Evolutionary conservation across 2,888 invertebrate genomes (phyloP).

Genomic region (Dichetophora obliterata): DNA sequence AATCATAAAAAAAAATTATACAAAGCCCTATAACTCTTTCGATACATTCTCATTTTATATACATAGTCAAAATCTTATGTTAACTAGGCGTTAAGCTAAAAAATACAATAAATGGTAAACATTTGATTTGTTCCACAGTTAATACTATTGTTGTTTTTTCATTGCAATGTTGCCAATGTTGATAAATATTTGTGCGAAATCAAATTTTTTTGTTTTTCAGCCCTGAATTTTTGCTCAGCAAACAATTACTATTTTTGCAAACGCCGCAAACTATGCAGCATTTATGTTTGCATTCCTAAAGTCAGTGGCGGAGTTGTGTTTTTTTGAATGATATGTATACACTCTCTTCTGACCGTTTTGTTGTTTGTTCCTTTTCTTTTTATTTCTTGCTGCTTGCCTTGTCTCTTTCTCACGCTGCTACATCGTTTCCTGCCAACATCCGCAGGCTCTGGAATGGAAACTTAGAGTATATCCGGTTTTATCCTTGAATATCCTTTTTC

Average conservation of each 20-base stretch:
- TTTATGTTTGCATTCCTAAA: neutral
- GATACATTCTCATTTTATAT: too few relatives aligned
- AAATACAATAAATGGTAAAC: too few relatives aligned
- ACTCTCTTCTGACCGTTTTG: neutral
- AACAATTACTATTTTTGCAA: neutral
- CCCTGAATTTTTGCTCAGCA: neutral
- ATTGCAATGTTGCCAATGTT: conserved; percentile 6
- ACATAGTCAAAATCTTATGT: too few relatives aligned
- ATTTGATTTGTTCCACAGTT: neutral
- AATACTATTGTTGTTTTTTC: neutral
- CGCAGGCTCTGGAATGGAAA: conserved; percentile 6
- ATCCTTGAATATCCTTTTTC: conserved; percentile 28
- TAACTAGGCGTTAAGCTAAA: too few relatives aligned
- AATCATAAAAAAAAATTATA: too few relatives aligned
- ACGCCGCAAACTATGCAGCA: conserved; percentile 20
- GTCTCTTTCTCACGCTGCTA: neutral
- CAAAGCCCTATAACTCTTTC: too few relatives aligned
- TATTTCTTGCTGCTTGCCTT: neutral
- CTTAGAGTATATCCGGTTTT: conserved; percentile 19
- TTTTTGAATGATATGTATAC: too few relatives aligned
- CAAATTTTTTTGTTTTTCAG: neutral
- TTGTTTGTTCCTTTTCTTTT: neutral
- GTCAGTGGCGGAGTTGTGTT: neutral
- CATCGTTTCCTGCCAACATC: conserved; percentile 6
- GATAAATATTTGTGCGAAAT: conserved; percentile 7